Evolutionary conservation across 37 sponge, comb jelly and placozoan species (phyloP), one percentile per base, ranked within the genome.

Genomic region (Aplysina aerophoba): DNA sequence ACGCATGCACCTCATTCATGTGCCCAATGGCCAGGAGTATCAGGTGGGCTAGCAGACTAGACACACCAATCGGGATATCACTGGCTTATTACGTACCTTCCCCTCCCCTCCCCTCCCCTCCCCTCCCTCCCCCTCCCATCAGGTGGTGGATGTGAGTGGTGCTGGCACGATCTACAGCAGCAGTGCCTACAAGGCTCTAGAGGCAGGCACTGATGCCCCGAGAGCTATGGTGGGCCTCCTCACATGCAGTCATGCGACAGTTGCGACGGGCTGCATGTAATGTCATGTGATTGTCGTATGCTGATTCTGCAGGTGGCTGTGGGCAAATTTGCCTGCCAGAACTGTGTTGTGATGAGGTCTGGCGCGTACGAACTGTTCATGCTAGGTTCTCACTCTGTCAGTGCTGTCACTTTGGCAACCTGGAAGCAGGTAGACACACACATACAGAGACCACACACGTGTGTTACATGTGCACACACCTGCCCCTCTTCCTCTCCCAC

Each of bases 121-220:
- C 64, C 12, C 64, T 11, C 36, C n/a, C 34, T 17, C 37, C 20
- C 59, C 38, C 17, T 22, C 15, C 36, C 16, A 11, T 13, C 62
- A 94, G 92, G 88, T 88, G 11, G 55, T 95, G 61, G 95, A 95
- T 74, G 31, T 95, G 81, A 86, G 31, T 17, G 67, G 86, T 19
- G 93, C 90, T 2, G 88, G 92, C 69, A 67, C 92, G 30, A 86
- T 92, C 56, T 95, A 95, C 62, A 78, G 90, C 25, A 84, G 85
- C 30, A 92, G 90, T 75, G 86, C 87, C 57, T 95, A 87, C 90
- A 95, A 95, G 84, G 92, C 95, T 34, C 66, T 95, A 27, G 95
- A 89, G 50, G 86, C 95, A 20, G 95, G 93, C 39, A 92, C 90
- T 21, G 92, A 86, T 64, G 95, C 92, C 57, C 89, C 92, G 79